Percentiles rank a stretch among this genome's conserved stretches.
These are phyloP conservation scores for Anthoscopus minutus DNA, from an alignment of 2,113 vertebrate species.

Conservation along the genomic window DNA sequence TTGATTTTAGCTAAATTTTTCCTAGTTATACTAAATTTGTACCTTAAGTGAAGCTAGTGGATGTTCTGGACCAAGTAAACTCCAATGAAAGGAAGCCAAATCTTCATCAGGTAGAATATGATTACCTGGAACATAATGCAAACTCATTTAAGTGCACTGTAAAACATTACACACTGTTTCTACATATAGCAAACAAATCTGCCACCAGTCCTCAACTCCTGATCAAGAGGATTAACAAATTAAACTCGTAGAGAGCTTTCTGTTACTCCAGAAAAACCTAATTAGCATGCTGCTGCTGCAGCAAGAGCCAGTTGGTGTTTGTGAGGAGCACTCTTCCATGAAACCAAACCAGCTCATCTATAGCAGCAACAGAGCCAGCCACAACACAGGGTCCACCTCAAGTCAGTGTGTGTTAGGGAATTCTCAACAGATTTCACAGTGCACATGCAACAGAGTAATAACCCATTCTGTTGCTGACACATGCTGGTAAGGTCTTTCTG, in stretches of 20 bases:
- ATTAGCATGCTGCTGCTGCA: not conserved
- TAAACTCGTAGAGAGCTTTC: not conserved
- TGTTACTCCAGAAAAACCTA: not conserved
- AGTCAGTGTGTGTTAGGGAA: accelerated
- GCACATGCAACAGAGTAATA: not conserved
- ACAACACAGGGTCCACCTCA: not conserved
- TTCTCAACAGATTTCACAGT: not conserved
- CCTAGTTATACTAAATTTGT: constrained; percentile 28
- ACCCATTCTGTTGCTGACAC: accelerated
- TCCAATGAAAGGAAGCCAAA: constrained; percentile 98
- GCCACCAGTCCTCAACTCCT: not conserved
- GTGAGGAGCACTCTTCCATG: not conserved
- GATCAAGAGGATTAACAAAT: not conserved
- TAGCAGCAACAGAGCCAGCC: not conserved
- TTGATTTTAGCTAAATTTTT: not conserved
- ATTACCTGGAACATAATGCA: constrained; percentile 81
- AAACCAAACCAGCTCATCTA: not conserved
- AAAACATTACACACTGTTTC: not conserved
- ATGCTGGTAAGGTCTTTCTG: not conserved
- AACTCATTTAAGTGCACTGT: not conserved
- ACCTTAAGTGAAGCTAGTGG: constrained; percentile 96
- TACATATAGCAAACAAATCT: not conserved
- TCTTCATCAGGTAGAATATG: constrained; percentile 98
- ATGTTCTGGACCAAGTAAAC: constrained; percentile 94
- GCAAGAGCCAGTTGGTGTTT: not conserved